Base-by-base conservation (phyloP, 1,140 invertebrate genomes). In the Armadillidium nasatum region DNA sequence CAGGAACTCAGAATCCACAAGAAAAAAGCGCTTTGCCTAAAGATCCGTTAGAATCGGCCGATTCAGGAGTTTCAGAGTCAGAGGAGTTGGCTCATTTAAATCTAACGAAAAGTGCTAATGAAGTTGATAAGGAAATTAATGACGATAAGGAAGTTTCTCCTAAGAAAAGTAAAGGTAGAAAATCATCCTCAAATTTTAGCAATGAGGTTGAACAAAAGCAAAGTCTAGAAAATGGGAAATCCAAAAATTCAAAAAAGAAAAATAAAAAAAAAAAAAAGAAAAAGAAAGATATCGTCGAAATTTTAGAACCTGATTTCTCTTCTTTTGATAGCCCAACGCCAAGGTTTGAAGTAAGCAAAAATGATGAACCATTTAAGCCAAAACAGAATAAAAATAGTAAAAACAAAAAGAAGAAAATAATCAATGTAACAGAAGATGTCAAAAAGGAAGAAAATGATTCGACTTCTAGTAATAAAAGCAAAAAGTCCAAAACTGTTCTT, bases 51-150 rank as follows among this genome's bases (percentile, higher is more conserved):
- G 77, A 77, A 45, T 77, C 73, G 45, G 72, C 77, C 68, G 77
- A 81, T 46, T 77, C 77, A 10, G 77, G 77, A 4, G 75, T 79
- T 7, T 75, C 77, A 9, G 80, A 81, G 45, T 76, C 77, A 45
- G 80, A 81, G 71, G 80, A 75, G 23, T 15, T 73, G 21, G 71
- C 46, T 73, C 33, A 43, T 69, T 45, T 76, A 73, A 45, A 33
- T 72, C 15, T 75, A 33, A 45, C 23, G 11, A 44, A 69, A 44
- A 50, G 10, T 70, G 13, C 19, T 73, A 21, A 33, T 73, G n/a
- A 76, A 10, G 75, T 50, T 68, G 43, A 80, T 74, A 44, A 69
- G 54, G 71, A 22, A 45, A 73, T 33, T 44, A n/a, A 54, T 71
- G 73, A 75, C 21, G 67, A 66, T 44, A 71, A 60, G 19, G 66